Base-by-base conservation (phyloP, 2,888 invertebrate species). In the Noctua janthina region DNA sequence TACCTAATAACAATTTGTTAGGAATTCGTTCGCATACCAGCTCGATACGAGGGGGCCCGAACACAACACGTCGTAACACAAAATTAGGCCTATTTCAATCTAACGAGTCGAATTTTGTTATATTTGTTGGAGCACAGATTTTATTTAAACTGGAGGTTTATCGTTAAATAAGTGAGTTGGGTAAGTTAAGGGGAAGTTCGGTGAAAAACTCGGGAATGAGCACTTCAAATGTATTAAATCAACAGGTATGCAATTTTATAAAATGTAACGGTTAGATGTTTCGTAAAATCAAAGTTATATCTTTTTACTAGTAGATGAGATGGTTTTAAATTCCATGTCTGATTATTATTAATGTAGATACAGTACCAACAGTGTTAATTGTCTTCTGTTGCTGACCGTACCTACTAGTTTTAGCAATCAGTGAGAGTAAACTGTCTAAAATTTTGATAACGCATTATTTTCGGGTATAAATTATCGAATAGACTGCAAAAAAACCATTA, bases 1-100 rank as follows among this genome's bases (percentile, higher is more conserved):
- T 85, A 5, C 39, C 39, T 4, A 88, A 85, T 88, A 86, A 77
- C 76, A 83, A 84, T 84, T 83, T 74, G 46, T 70, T 29, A 39
- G 84, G 84, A 86, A 90, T 89, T 86, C 70, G 69, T 81, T 75
- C 85, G 84, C 91, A 86, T 89, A 78, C 86, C 81, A 78, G 17
- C 10, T 59, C 29, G 46, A 62, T 79, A 62, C 49, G 79, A 79
- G 78, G 82, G 89, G 76, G 74, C 51, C 43, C 49, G 69, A 69
- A 78, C 43, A 80, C 80, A 69, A 78, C 43, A 80, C 80, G 20
- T 81, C 70, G 84, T 67, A 84, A 56, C 79, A 66, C 73, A 70
- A 86, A 87, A 89, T 83, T 77, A 79, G 74, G 76, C 79, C 39
- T 73, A 80, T 83, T 68, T 68, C 43, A 46, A 73, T 64, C 10